Conservation (phyloP, 2,888 invertebrate genomes). For the Thelaira solivaga region DNA sequence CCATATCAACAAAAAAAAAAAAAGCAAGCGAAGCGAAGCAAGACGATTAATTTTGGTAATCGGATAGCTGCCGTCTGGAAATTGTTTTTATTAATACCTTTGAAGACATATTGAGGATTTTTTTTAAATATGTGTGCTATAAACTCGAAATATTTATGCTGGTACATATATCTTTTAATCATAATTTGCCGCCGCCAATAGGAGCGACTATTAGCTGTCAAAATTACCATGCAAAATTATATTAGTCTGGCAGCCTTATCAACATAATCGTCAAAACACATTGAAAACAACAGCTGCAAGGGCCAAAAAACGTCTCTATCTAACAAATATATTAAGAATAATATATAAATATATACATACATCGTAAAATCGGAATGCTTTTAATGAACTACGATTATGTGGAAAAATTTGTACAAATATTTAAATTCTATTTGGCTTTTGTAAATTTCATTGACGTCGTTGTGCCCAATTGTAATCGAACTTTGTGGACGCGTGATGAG, state of each 20-base stretch:
- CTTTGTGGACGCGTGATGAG: conserved; percentile 54
- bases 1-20: conserved; percentile 24
- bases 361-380: conserved; percentile 28
- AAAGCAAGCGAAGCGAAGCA: too few species aligned
- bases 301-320: not conserved
- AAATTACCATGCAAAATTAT: not conserved
- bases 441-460: conserved; percentile 51
- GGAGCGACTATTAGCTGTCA: too few species aligned
- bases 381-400: conserved; percentile 56
- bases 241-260: not conserved
- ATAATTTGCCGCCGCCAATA: too few species aligned
- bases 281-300: conserved; percentile 41
- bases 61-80: too few species aligned
- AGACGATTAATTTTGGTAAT: too few species aligned
- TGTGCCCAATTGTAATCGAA: conserved; percentile 44
- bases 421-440: conserved; percentile 54
- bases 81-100: too few species aligned
- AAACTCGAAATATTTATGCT: too few species aligned
- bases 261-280: conserved; percentile 15
- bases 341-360: not conserved
- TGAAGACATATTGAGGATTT: too few species aligned
- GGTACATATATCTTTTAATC: too few species aligned
- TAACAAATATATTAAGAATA: not conserved
- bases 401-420: conserved; percentile 50
- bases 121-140: too few species aligned